Conservation (phyloP, 2,797 vertebrate genomes). For the Adelosebastes latens region DNA sequence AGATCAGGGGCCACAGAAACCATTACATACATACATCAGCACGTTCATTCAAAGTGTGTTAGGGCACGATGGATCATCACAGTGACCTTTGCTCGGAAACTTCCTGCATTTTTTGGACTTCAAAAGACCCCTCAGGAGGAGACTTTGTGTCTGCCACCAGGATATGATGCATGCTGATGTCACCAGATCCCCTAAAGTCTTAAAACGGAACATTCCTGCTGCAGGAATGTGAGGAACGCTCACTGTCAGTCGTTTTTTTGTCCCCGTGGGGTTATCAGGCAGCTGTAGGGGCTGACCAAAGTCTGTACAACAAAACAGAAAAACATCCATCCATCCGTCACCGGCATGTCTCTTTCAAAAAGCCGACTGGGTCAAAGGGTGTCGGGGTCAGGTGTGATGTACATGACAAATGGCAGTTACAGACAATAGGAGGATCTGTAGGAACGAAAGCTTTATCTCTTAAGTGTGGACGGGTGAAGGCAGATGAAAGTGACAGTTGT, state of each 20-base stretch:
- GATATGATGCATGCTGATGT: slow-evolving; percentile 60
- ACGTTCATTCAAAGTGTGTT: slow-evolving; percentile 7
- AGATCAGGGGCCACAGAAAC: slow-evolving; percentile 21
- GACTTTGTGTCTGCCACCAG: slow-evolving; percentile 34
- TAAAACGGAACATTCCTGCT: slow-evolving; percentile 45
- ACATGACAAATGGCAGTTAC: slow-evolving; percentile 42
- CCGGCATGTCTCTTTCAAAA: slow-evolving; percentile 25
- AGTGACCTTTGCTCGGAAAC: slow-evolving; percentile 25
- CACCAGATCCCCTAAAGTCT: slow-evolving; percentile 32
- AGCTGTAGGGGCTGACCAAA: slow-evolving; percentile 6
- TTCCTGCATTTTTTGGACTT: slow-evolving; percentile 51
- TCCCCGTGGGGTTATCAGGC: slow-evolving; percentile 37
- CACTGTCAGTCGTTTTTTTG: slow-evolving; percentile 11
- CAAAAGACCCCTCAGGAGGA: slow-evolving; percentile 17
- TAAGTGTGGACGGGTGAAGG: slow-evolving; percentile 15
- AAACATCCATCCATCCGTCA: slow-evolving; percentile 47
- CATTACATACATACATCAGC: slow-evolving; percentile 8
- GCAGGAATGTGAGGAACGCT: slow-evolving; percentile 57
- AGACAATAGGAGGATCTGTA: slow-evolving; percentile 64
- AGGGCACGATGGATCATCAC: slow-evolving; percentile 4
- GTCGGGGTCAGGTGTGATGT: slow-evolving; percentile 41
- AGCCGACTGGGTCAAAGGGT: slow-evolving; percentile 30
- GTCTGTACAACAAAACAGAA: slow-evolving; percentile 35
- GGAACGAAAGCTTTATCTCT: slow-evolving; percentile 44
- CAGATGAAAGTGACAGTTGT: slow-evolving; percentile 55